Conservation (phyloP, 2,797 vertebrate species). For the Neomorphus geoffroyi region DNA sequence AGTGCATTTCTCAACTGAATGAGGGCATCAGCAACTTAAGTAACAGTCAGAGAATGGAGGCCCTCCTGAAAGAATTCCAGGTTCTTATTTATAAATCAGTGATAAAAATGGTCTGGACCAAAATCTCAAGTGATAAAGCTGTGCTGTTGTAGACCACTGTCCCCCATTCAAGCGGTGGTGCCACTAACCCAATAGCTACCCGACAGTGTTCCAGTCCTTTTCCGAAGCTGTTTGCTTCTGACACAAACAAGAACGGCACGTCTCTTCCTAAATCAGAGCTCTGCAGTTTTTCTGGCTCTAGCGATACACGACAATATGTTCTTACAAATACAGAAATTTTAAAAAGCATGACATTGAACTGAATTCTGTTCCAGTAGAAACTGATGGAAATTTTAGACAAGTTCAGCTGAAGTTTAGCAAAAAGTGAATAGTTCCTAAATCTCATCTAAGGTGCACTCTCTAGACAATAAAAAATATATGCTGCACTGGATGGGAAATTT, state of each 20-base stretch:
- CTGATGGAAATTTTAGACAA: neutral
- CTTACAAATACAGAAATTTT: neutral
- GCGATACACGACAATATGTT: neutral
- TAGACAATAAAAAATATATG: neutral
- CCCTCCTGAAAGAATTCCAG: slow-evolving; percentile 86
- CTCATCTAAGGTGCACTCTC: neutral
- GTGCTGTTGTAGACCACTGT: neutral
- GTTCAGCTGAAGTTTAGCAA: neutral
- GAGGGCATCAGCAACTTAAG: slow-evolving; percentile 82
- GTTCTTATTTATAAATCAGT: slow-evolving; percentile 65
- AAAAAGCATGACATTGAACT: neutral
- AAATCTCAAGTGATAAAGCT: neutral
- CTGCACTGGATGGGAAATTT: neutral
- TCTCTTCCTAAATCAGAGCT: neutral
- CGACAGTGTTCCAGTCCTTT: neutral
- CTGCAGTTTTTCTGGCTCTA: neutral
- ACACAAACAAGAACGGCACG: neutral
- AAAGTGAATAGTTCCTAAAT: neutral
- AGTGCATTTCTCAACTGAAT: slow-evolving; percentile 81
- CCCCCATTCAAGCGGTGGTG: neutral
- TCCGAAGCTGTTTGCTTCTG: neutral
- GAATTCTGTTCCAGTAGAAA: neutral
- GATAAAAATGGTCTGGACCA: neutral
- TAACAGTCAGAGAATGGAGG: slow-evolving; percentile 80
- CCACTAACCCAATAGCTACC: neutral